Evolutionary conservation across 2,797 vertebrate species (phyloP), one percentile per base, ranked within the genome.

Genomic region (Centroberyx gerrardi): DNA sequence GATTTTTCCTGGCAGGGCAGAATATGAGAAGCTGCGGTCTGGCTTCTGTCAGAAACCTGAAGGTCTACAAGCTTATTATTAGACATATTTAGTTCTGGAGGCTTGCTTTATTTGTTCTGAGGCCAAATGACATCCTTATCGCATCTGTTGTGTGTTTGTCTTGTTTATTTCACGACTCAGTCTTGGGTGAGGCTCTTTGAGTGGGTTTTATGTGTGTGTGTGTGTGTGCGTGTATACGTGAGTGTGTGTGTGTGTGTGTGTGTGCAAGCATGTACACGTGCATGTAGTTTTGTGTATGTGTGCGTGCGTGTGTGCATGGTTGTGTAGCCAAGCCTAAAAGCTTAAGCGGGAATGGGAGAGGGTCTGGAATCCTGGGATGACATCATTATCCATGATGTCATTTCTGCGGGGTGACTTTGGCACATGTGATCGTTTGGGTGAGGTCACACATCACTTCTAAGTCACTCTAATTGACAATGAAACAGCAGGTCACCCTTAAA

Each of bases 371-470:
- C 82, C 87, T 90, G 83, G 85, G 91, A 94, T 94, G 92, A 94
- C 92, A 94, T 94, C 93, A 94, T 94, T 91, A 80, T 78, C 81
- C 83, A 94, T 94, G 93, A 94, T 93, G 92, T 94, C 91, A 94
- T 93, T 91, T 90, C 90, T 94, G 89, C 86, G 89, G 91, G 93
- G 93, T 94, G 93, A 94, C 91, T 93, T 94, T 94, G 92, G 90
- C 89, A 91, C 90, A 90, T 90, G 91, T 84, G 90, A 88, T 89
- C 17, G 75, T 82, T 80, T 77, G 86, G 89, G 83, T 92, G 93
- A 93, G 90, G 88, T 93, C 93, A 93, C 90, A 63, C 83, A 81
- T 91, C 73, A 83, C 88, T 82, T 84, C 87, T 86, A 87, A 85
- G 83, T 86, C 84, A 44, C 62, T 71, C 85, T 93, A 91, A 93